Conservation (phyloP, 2,113 vertebrate species). For the Platysteira castanea region DNA sequence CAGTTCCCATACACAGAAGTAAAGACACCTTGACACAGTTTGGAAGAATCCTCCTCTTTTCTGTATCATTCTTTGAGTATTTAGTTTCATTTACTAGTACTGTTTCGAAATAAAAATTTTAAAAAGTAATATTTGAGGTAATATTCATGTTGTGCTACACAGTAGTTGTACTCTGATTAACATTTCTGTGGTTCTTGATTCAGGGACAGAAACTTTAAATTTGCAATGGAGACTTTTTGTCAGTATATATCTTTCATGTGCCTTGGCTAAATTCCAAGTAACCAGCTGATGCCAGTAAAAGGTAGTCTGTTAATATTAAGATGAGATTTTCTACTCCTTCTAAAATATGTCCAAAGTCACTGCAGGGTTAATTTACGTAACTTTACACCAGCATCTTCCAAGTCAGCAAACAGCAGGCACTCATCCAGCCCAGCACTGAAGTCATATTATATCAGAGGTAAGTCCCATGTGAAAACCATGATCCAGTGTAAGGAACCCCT, state of each 20-base stretch:
- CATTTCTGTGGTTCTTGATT: not conserved
- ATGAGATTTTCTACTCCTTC: not conserved
- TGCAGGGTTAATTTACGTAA: not conserved
- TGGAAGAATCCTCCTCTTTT: not conserved
- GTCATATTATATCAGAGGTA: not conserved
- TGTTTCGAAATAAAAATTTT: not conserved
- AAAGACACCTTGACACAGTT: not conserved
- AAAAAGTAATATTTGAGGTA: not conserved
- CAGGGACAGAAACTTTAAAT: not conserved
- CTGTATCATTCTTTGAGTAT: not conserved
- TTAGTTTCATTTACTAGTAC: not conserved
- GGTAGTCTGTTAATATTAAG: not conserved
- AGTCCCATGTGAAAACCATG: not conserved
- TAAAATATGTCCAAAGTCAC: not conserved
- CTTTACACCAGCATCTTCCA: not conserved
- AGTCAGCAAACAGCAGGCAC: accelerated
- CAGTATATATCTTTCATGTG: not conserved
- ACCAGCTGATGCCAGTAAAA: not conserved
- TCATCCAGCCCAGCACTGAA: accelerated
- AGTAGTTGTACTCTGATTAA: not conserved
- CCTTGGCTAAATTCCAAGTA: not conserved
- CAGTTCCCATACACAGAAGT: not conserved
- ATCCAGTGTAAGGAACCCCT: not conserved
- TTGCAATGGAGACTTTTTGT: not conserved
- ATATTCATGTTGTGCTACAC: not conserved